phyloP scores from a whole-genome alignment of 2,797 vertebrate species.

The Acanthurus lineatus region DNA sequence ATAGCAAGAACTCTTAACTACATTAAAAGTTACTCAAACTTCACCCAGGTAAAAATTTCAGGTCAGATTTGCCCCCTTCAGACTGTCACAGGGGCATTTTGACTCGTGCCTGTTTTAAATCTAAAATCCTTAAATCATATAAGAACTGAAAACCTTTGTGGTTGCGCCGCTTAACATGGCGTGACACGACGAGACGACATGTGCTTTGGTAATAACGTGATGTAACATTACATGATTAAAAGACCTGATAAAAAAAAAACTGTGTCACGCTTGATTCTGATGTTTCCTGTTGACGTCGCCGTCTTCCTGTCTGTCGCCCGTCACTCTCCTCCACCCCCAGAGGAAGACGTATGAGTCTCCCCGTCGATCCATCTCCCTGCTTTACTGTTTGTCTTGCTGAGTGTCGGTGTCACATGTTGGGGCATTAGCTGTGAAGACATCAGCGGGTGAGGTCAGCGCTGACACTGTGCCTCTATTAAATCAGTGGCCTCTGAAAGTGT shows the following conservation, averaged over 20 bases:
- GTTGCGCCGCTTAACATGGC: slow-evolving; percentile 10
- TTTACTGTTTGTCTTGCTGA: slow-evolving; percentile 71
- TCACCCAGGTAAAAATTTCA: no score
- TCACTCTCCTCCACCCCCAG: slow-evolving; percentile 38
- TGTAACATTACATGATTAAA: slow-evolving; percentile 9
- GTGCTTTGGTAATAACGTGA: slow-evolving; percentile 8
- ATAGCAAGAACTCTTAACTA: no score
- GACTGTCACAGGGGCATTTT: no score
- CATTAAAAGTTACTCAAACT: no score
- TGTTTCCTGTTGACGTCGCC: slow-evolving; percentile 43
- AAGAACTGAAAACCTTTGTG: no score
- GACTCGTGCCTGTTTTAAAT: no score
- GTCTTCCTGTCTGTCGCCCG: slow-evolving; percentile 50
- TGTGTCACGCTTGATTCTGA: slow-evolving; percentile 29
- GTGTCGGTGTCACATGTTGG: slow-evolving; percentile 76
- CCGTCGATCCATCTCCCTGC: slow-evolving; percentile 67
- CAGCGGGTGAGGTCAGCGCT: slow-evolving; percentile 75
- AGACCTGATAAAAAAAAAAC: slow-evolving; percentile 30
- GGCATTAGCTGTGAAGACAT: slow-evolving; percentile 78
- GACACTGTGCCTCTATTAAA: slow-evolving; percentile 79
- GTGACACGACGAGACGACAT: slow-evolving; percentile 7
- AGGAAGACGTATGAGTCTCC: slow-evolving; percentile 58
- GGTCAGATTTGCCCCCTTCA: no score
- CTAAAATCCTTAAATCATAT: no score
- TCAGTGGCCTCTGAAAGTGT: slow-evolving; percentile 74